Evolutionary conservation across 2,888 invertebrate species (phyloP).

Genomic region (Pyrrhosoma nymphula): DNA sequence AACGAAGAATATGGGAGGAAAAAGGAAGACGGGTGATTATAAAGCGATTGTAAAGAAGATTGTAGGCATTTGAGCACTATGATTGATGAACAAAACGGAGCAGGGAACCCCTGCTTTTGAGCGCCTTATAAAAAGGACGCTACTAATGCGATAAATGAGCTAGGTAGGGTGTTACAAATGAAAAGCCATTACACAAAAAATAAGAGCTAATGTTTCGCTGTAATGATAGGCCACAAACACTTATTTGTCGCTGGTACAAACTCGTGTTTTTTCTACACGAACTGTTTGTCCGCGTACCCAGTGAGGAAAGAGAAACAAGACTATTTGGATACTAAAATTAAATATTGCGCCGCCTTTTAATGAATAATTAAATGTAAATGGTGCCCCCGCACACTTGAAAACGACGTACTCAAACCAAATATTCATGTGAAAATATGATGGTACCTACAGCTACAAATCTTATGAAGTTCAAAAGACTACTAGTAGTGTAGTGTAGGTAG

Average conservation of each 20-base stretch:
- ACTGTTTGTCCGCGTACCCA: background rate
- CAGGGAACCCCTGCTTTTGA: constrained; percentile 50
- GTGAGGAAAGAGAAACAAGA: background rate
- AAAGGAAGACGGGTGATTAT: constrained; percentile 49
- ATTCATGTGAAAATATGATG: background rate
- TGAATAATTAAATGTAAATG: background rate
- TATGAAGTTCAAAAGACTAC: too few relatives aligned
- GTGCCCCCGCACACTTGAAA: background rate
- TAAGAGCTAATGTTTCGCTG: constrained; percentile 64
- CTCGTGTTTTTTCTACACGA: background rate
- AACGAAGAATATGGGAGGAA: constrained; percentile 31
- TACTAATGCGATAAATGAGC: constrained; percentile 64
- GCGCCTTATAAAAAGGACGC: constrained; percentile 59
- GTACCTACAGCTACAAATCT: too few relatives aligned
- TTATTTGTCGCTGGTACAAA: constrained; percentile 49
- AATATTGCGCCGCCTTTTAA: constrained; percentile 10
- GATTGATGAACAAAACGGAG: constrained; percentile 57
- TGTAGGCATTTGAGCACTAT: constrained; percentile 54
- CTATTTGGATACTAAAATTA: constrained; percentile 17
- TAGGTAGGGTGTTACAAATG: constrained; percentile 65
- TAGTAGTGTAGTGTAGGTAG: too few relatives aligned
- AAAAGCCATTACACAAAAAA: constrained; percentile 67
- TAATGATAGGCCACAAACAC: constrained; percentile 61
- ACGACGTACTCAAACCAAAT: background rate
- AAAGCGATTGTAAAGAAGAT: constrained; percentile 66